Evolutionary conservation across 2,113 vertebrate species (phyloP).

Genomic region (Machaerirhynchus nigripectus): DNA sequence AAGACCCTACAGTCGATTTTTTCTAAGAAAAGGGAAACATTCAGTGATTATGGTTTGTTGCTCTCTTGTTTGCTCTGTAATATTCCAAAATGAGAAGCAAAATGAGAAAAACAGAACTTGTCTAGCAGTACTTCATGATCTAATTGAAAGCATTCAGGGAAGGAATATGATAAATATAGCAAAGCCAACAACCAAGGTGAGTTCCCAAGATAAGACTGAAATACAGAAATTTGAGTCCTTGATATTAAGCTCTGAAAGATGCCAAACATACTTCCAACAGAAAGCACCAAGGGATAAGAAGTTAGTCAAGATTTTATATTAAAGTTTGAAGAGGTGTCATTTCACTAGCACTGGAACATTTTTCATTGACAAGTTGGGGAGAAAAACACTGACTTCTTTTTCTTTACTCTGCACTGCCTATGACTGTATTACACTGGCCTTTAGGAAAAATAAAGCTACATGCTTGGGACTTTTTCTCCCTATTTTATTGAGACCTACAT

Average conservation of each 20-base stretch:
- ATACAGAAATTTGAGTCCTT: not conserved
- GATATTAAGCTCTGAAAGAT: slow-evolving; percentile 18
- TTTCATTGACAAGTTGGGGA: slow-evolving; percentile 17
- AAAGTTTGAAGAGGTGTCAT: slow-evolving; percentile 43
- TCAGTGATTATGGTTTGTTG: not conserved
- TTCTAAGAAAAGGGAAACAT: not conserved
- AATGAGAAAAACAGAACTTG: not conserved
- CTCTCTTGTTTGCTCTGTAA: not conserved
- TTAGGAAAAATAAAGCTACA: not conserved
- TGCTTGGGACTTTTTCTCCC: not conserved
- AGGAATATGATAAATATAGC: slow-evolving; percentile 15
- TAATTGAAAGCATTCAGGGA: slow-evolving; percentile 7
- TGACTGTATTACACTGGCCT: not conserved
- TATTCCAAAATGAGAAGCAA: not conserved
- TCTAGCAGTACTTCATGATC: not conserved
- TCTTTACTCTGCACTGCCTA: not conserved
- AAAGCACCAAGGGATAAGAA: slow-evolving; percentile 34
- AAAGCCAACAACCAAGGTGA: not conserved
- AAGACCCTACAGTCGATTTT: not conserved
- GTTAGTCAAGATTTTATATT: slow-evolving; percentile 38
- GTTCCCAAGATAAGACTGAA: not conserved
- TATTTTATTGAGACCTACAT: not conserved
- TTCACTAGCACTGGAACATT: not conserved
- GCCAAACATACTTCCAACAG: not conserved
- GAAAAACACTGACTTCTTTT: slow-evolving; percentile 7